A percentile compares a stretch with the other conserved stretches of the same genome.
Conservation (phyloP, 2,888 invertebrate species). For the Drosophila bunnanda region DNA sequence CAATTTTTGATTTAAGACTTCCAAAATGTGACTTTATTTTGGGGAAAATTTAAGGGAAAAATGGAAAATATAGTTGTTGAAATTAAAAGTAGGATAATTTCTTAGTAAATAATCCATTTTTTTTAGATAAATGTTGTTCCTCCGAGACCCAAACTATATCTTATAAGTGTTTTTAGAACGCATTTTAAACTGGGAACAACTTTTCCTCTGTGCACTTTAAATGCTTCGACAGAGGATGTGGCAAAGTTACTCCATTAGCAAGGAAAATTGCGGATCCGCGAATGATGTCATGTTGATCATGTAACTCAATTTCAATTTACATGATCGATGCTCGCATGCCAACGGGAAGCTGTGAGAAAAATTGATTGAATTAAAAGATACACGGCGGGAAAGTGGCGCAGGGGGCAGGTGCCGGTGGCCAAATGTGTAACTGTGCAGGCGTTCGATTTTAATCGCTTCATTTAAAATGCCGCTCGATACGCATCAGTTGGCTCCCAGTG, state of each 20-base stretch:
- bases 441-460: conserved; percentile 81
- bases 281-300: conserved; percentile 70
- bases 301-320: conserved; percentile 71
- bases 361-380: conserved; percentile 74
- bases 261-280: conserved; percentile 47
- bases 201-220: conserved; percentile 21
- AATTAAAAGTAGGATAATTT: background rate
- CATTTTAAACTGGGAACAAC: too few species aligned
- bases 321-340: conserved; percentile 57
- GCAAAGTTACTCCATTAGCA: conserved; percentile 22
- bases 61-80: too few species aligned
- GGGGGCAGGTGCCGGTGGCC: conserved; percentile 46
- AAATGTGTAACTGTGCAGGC: conserved; percentile 76
- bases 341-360: conserved; percentile 72
- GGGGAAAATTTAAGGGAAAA: background rate
- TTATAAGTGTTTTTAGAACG: background rate
- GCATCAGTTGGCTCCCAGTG: conserved; percentile 67
- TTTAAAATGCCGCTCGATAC: conserved; percentile 81
- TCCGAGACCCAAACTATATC: too few species aligned
- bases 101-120: background rate
- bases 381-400: conserved; percentile 25
- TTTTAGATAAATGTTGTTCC: background rate
- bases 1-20: background rate
- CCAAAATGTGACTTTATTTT: background rate
- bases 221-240: background rate